Percentiles rank a stretch among this genome's conserved stretches.
These are phyloP conservation scores for Panopea generosa DNA, from an alignment of 2,888 invertebrate species.

Conservation along the genomic window DNA sequence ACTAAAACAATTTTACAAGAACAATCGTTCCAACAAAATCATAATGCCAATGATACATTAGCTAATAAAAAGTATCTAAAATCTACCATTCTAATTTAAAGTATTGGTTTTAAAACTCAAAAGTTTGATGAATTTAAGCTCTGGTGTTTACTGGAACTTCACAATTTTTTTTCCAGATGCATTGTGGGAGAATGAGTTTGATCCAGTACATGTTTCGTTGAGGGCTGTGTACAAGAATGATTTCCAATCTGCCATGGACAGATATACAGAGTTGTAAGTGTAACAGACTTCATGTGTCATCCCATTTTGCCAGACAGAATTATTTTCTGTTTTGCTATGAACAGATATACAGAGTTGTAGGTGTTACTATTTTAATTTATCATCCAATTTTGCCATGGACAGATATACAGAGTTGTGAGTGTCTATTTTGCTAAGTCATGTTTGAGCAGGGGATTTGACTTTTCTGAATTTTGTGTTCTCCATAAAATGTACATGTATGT, in stretches of 20 bases:
- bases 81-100: background rate
- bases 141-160: background rate
- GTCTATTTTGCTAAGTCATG: too few species aligned
- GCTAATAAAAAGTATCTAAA: too few species aligned
- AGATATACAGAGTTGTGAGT: slow-evolving; percentile 95
- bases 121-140: background rate
- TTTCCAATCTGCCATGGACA: slow-evolving; percentile 94
- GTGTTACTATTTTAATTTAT: too few species aligned
- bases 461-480: too few species aligned
- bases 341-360: slow-evolving; percentile 95
- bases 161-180: slow-evolving; percentile 67
- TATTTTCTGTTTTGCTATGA: slow-evolving; percentile 95
- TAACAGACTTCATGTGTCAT: background rate
- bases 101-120: background rate
- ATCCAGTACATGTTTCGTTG: slow-evolving; percentile 96
- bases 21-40: too few species aligned
- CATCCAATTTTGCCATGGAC: slow-evolving; percentile 95
- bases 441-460: too few species aligned
- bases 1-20: too few species aligned
- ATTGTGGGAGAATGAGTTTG: slow-evolving; percentile 97
- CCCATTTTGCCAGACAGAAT: too few species aligned
- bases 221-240: slow-evolving; percentile 96
- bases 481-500: too few species aligned
- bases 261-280: slow-evolving; percentile 94
- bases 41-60: too few species aligned